phyloP scores from a whole-genome alignment of 1,140 invertebrate species.

The Cydia amplana region DNA sequence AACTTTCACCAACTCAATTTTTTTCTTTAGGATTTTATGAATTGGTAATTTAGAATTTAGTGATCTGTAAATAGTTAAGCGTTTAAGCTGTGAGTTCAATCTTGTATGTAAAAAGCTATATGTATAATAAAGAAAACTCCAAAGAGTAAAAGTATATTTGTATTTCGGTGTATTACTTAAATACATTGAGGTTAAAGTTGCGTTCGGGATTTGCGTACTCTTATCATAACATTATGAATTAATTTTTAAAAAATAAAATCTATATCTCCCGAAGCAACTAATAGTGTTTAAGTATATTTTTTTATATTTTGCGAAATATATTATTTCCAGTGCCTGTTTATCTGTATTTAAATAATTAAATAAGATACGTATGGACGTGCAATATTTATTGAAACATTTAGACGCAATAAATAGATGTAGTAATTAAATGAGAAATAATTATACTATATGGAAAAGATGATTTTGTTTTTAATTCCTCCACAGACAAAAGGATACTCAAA shows the following conservation, averaged over 20 bases:
- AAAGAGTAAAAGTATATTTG: constrained; percentile 11
- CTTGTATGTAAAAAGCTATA: neutral
- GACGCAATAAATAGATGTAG: constrained; percentile 26
- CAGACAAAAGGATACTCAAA: neutral
- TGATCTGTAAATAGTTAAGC: neutral
- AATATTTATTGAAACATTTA: constrained; percentile 25
- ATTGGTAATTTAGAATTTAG: neutral
- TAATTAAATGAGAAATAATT: constrained; percentile 4
- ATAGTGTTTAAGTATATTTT: constrained; percentile 15
- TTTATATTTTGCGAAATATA: constrained; percentile 31
- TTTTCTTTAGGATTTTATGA: no score
- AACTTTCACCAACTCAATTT: neutral
- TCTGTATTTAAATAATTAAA: constrained; percentile 8
- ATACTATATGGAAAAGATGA: constrained; percentile 1
- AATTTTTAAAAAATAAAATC: neutral
- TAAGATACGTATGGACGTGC: constrained; percentile 21
- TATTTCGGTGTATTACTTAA: constrained; percentile 1
- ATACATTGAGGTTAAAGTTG: neutral
- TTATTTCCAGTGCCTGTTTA: constrained; percentile 29
- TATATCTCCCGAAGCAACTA: neutral
- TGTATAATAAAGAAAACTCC: constrained; percentile 4
- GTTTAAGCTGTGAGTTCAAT: neutral
- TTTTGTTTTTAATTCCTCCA: neutral
- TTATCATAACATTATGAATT: constrained; percentile 3
- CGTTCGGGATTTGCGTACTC: neutral